phyloP scores from a whole-genome alignment of 2,888 invertebrate genomes.

The Metacarcinus magister region DNA sequence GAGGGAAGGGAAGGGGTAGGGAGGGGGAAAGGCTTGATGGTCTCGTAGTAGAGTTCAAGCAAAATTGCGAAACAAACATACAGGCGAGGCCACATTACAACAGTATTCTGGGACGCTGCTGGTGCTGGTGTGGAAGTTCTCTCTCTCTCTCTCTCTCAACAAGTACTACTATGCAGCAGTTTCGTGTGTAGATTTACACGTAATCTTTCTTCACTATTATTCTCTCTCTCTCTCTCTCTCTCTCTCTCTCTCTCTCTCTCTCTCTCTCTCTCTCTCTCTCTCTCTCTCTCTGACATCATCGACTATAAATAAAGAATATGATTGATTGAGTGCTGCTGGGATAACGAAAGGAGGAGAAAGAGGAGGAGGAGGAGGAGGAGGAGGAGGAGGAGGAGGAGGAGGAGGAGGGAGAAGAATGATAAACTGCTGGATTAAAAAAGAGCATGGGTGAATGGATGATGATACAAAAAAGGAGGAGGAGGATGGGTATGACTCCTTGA shows the following conservation, averaged over 20 bases:
- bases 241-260: background rate
- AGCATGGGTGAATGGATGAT: background rate
- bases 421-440: background rate
- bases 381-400: background rate
- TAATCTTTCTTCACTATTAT: background rate
- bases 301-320: background rate
- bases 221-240: background rate
- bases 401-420: background rate
- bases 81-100: background rate
- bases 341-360: background rate
- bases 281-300: constrained; percentile 27
- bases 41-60: background rate
- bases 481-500: constrained; percentile 3
- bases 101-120: background rate
- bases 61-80: background rate
- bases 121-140: background rate
- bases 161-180: background rate
- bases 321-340: background rate
- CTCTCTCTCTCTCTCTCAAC: background rate
- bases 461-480: background rate
- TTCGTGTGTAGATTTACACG: background rate
- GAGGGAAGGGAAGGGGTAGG: background rate
- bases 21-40: background rate
- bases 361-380: background rate
- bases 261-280: constrained; percentile 46